Evolutionary conservation across 2,113 vertebrate genomes (phyloP), one percentile per base, ranked within the genome.

Genomic region (Pterocles orientalis): DNA sequence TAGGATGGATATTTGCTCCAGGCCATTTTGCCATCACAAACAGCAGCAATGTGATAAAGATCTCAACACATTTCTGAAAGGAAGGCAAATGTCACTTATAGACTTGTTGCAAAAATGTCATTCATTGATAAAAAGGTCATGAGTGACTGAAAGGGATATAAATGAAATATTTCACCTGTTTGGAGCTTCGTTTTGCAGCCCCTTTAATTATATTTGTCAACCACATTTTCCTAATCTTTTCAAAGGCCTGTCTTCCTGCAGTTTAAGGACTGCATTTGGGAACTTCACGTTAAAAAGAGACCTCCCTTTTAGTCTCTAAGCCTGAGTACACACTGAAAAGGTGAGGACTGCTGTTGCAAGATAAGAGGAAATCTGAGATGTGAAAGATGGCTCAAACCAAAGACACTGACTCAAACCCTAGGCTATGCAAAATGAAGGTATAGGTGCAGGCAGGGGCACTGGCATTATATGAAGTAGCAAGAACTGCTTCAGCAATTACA

Each of bases 31-130:
- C 54, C 76, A 70, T 86, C 76, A 86, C 56, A 82, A 82, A 84
- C 39, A 88, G 71, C 79, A 93, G 88, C n/a, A 61, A 36, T 5
- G 1, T n/a, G 85, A 88, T 94, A 94, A 90, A 90, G 43, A 93
- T 93, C 77, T 90, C 24, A 25, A 14, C 10, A 14, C 75, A 31
- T 62, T 96, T 94, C 64, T 79, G 69, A 65, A 61, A 92, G 69
- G 45, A 72, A 91, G 45, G 73, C 73, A 70, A 78, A 43, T 75
- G 48, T 60, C 69, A 57, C 76, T 54, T 76, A 53, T 26, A 70
- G 56, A 51, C 68, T 64, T 24, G 14, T n/a, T 78, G 29, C 51
- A 75, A 75, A 83, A 93, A 56, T 18, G 0, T 48, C 64, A 88
- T 33, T 86, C 31, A n/a, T 78, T 78, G 81, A 86, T 90, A 31